Evolutionary conservation across 1,140 invertebrate genomes (phyloP).

Genomic region (Orchestia grillus): DNA sequence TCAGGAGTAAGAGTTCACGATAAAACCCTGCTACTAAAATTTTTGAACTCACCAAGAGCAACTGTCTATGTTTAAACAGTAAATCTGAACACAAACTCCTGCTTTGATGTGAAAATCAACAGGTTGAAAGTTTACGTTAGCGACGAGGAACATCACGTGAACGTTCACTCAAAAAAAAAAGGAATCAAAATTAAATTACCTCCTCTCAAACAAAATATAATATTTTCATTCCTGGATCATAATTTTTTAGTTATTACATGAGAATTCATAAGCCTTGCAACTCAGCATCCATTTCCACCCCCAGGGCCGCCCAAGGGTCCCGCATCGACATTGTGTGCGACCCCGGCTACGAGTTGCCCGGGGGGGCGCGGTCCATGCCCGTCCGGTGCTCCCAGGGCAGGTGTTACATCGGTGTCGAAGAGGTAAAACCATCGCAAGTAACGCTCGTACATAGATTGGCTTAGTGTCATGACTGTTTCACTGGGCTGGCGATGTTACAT

Average conservation of each 20-base stretch:
- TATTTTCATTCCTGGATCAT: too few relatives aligned
- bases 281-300: neutral
- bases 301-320: neutral
- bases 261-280: neutral
- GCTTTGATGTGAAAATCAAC: neutral
- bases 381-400: neutral
- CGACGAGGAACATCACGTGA: neutral
- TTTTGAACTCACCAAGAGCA: neutral
- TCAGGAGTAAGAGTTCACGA: too few relatives aligned
- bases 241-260: neutral
- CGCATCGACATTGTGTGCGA: neutral
- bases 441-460: neutral
- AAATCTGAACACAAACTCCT: neutral
- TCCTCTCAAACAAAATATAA: too few relatives aligned
- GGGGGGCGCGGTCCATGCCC: neutral
- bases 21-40: neutral
- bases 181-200: neutral
- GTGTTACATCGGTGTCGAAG: neutral
- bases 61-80: neutral
- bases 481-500: too few relatives aligned
- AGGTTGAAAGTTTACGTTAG: neutral
- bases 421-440: neutral
- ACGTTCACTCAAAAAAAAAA: neutral
- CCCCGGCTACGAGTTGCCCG: neutral
- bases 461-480: too few relatives aligned